Evolutionary conservation across 2,113 vertebrate genomes (phyloP).

Genomic region (Calidris pugnax): DNA sequence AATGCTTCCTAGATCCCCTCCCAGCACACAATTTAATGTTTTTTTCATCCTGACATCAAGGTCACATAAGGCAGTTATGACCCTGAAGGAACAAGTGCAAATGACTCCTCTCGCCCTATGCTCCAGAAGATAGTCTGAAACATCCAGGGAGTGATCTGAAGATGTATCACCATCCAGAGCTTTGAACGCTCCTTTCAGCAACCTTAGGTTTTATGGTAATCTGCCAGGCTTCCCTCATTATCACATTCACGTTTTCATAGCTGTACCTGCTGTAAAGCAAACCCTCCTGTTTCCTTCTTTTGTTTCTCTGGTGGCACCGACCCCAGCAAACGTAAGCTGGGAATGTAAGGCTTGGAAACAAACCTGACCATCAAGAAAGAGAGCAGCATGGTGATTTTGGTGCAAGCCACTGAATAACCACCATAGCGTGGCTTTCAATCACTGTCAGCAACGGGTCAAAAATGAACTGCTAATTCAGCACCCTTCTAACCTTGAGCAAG

Average conservation of each 20-base stretch:
- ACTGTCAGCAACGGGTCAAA: background rate
- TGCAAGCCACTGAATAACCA: background rate
- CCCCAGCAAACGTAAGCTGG: background rate
- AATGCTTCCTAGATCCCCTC: background rate
- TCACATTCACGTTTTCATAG: background rate
- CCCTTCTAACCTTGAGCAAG: background rate
- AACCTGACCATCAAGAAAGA: background rate
- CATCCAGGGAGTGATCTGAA: background rate
- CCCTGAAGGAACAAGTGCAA: background rate
- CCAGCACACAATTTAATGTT: background rate
- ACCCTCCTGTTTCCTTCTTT: background rate
- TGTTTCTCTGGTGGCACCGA: background rate
- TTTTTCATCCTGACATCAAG: background rate
- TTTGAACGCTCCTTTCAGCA: background rate
- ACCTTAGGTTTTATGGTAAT: background rate
- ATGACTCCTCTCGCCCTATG: rapidly evolving
- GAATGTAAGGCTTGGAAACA: background rate
- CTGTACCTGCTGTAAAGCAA: background rate
- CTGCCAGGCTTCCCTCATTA: background rate
- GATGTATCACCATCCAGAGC: background rate
- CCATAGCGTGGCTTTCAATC: rapidly evolving
- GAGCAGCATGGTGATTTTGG: background rate
- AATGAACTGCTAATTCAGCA: background rate
- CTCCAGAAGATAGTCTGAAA: background rate
- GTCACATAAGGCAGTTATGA: background rate